Evolutionary conservation across 2,113 vertebrate genomes (phyloP), one percentile per base, ranked within the genome.

Genomic region (Arizona elegans): DNA sequence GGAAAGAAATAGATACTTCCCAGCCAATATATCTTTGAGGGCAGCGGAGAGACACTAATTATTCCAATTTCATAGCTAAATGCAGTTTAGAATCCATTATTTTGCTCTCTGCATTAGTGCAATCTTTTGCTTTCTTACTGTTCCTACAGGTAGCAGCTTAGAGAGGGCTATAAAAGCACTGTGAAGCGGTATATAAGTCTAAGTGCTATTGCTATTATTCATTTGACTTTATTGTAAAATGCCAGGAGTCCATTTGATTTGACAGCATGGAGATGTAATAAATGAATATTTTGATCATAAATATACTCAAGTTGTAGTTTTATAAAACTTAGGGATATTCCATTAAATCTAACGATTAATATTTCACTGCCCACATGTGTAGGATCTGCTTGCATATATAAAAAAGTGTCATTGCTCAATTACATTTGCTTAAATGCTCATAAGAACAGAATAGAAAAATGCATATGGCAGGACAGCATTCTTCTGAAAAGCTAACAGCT

Each of bases 211-310:
- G 47, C 15, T 75, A 75, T 38, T 75, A 38, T 75, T 75, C 70
- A 38, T 38, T 75, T 75, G 70, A 75, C n/a, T 75, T 75, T 19
- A 75, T 75, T 75, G 15, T 38, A 75, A 75, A 33, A 75, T 70
- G 15, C 70, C n/a, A 75, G 8, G n/a, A 75, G 15, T n/a, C 70
- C n/a, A 38, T 75, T 33, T 75, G 70, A 75, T 38, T 17, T 75
- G 15, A n/a, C 13, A 19, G 15, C n/a, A 38, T 38, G 70, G n/a
- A 75, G 70, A 75, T 19, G n/a, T 75, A 33, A 75, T 38, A 75
- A 19, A 75, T 75, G n/a, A 17, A 75, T 38, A 75, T 29, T 91
- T 93, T 95, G 23, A 93, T 43, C 56, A 89, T 33, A 92, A 38
- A 85, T 62, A 5, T 59, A 75, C 50, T 50, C 15, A 62, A 55